Percentiles rank a stretch among this genome's conserved stretches.
These are phyloP conservation scores for Thamnaconus septentrionalis DNA, from an alignment of 2,113 vertebrate species.

Conservation along the genomic window DNA sequence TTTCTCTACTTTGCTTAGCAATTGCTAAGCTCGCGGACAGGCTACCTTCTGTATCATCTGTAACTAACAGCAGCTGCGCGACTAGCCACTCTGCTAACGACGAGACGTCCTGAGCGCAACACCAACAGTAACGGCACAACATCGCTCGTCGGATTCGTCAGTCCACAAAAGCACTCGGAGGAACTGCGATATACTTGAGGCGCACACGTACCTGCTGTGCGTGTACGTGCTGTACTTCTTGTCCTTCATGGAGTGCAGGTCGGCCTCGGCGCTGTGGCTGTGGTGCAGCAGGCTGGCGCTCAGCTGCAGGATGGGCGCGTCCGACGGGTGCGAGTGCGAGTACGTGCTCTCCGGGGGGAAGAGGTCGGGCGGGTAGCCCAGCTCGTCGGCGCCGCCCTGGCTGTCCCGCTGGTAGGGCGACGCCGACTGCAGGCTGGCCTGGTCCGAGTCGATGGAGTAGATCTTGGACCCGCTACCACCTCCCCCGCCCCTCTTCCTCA, in stretches of 20 bases:
- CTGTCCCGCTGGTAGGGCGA: constrained; percentile 84
- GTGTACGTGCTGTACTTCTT: constrained; percentile 86
- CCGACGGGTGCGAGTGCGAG: constrained; percentile 73
- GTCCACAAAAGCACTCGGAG: no score
- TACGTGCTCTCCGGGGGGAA: constrained; percentile 85
- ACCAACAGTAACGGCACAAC: no score
- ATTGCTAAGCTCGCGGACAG: no score
- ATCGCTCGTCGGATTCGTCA: no score
- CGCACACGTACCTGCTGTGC: constrained; percentile 63
- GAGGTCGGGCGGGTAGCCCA: constrained; percentile 79
- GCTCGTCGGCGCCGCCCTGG: constrained; percentile 70
- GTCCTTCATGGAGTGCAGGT: constrained; percentile 84
- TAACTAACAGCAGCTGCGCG: no score
- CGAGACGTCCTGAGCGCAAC: no score
- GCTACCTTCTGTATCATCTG: no score
- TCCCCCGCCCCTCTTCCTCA: constrained; percentile 64
- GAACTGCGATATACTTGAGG: not conserved
- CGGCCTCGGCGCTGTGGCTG: constrained; percentile 79
- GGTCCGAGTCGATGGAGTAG: constrained; percentile 92
- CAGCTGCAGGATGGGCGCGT: constrained; percentile 78
- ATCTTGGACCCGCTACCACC: constrained; percentile 76
- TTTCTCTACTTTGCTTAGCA: no score
- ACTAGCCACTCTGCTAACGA: no score
- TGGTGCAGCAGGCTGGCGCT: constrained; percentile 83
- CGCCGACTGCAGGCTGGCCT: constrained; percentile 83